Evolutionary conservation across 2,888 invertebrate genomes (phyloP).

Genomic region (Ophonus ardosiacus): DNA sequence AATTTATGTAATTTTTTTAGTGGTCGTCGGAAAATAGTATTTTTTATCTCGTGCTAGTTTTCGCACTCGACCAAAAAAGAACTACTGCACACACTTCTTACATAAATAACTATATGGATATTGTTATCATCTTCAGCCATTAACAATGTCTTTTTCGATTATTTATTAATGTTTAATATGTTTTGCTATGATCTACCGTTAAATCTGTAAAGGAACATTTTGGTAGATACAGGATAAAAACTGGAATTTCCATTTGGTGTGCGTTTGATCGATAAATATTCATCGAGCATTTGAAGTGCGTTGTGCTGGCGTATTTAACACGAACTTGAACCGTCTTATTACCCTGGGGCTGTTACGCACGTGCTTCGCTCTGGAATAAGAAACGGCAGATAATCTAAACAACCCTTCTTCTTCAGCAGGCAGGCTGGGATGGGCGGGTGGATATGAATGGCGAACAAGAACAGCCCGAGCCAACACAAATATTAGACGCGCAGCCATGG

Average conservation of each 20-base stretch:
- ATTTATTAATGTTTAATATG: too few relatives aligned
- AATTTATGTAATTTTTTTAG: too few relatives aligned
- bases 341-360: slow-evolving; percentile 54
- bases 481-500: slow-evolving; percentile 69
- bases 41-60: too few relatives aligned
- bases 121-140: too few relatives aligned
- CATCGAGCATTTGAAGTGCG: slow-evolving; percentile 30
- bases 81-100: too few relatives aligned
- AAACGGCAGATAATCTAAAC: slow-evolving; percentile 63
- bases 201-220: not conserved
- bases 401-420: slow-evolving; percentile 45
- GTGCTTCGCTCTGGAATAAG: slow-evolving; percentile 57
- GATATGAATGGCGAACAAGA: slow-evolving; percentile 61
- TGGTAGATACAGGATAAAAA: not conserved
- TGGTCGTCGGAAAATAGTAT: too few relatives aligned
- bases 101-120: too few relatives aligned
- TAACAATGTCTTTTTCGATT: too few relatives aligned
- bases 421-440: slow-evolving; percentile 28
- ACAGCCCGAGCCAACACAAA: slow-evolving; percentile 54
- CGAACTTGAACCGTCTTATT: slow-evolving; percentile 54
- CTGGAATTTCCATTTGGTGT: not conserved
- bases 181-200: too few relatives aligned
- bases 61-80: too few relatives aligned
- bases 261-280: slow-evolving; percentile 40
- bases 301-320: slow-evolving; percentile 52